Evolutionary conservation across 2,888 invertebrate species (phyloP).

Genomic region (Girardia tigrina): DNA sequence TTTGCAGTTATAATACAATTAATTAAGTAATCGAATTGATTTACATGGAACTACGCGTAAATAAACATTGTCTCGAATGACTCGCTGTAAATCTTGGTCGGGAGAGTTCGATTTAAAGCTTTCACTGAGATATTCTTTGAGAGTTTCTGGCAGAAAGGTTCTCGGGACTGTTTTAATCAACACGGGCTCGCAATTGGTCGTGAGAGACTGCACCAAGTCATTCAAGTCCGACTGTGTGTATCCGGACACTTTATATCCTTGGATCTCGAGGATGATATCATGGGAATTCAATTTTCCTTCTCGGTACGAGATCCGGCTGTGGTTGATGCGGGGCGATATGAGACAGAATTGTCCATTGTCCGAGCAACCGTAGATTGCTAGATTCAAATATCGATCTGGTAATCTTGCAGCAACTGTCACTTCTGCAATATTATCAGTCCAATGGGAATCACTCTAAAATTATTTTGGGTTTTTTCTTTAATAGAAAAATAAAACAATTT

Average conservation of each 20-base stretch:
- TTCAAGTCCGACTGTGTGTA: slow-evolving; percentile 55
- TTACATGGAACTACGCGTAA: slow-evolving; percentile 55
- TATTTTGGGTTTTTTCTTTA: not conserved
- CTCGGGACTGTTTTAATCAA: slow-evolving; percentile 53
- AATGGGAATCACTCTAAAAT: slow-evolving; percentile 41
- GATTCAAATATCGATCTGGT: slow-evolving; percentile 48
- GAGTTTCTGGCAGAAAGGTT: slow-evolving; percentile 53
- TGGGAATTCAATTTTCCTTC: slow-evolving; percentile 45
- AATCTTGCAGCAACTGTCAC: slow-evolving; percentile 48
- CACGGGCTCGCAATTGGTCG: slow-evolving; percentile 53
- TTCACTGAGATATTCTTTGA: slow-evolving; percentile 54
- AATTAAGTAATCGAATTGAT: too few relatives aligned
- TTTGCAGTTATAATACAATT: too few relatives aligned
- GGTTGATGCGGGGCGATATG: slow-evolving; percentile 42
- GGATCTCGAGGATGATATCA: slow-evolving; percentile 54
- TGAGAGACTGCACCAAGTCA: slow-evolving; percentile 54
- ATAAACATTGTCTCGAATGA: slow-evolving; percentile 59
- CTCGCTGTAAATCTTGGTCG: slow-evolving; percentile 58
- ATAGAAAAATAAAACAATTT: too few relatives aligned
- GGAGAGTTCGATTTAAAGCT: slow-evolving; percentile 55
- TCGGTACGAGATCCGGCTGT: slow-evolving; percentile 45
- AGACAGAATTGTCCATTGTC: slow-evolving; percentile 50
- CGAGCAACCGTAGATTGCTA: slow-evolving; percentile 53
- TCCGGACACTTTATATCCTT: slow-evolving; percentile 55
- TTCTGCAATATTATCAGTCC: slow-evolving; percentile 51